These are phyloP conservation scores for Trogon surrucura DNA, from an alignment of 2,113 vertebrate genomes.

Conservation along the genomic window DNA sequence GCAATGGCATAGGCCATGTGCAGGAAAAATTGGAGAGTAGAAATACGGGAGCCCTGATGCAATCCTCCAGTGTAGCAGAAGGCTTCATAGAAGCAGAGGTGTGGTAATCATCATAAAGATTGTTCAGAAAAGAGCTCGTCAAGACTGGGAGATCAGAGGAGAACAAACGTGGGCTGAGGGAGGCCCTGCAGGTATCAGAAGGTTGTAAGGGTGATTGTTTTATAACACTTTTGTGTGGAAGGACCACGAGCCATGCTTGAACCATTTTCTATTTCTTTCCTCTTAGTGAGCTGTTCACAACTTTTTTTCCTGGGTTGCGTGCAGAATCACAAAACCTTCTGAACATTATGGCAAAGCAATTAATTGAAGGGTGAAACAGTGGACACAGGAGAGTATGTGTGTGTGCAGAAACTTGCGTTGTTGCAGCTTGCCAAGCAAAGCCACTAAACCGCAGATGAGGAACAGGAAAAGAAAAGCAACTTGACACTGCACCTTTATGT, in stretches of 20 bases:
- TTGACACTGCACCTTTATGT: not conserved
- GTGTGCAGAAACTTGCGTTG: not conserved
- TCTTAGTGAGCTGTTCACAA: not conserved
- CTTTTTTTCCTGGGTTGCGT: not conserved
- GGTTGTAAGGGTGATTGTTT: not conserved
- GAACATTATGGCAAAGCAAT: not conserved
- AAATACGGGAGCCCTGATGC: not conserved
- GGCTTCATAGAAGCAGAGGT: not conserved
- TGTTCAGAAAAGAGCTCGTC: not conserved
- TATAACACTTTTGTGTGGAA: not conserved
- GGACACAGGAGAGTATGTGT: not conserved
- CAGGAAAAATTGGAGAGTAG: not conserved
- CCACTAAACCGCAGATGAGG: not conserved
- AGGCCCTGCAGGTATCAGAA: not conserved
- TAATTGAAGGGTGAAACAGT: not conserved
- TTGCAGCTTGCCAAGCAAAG: not conserved
- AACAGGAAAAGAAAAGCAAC: not conserved
- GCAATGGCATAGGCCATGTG: not conserved
- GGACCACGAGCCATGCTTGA: not conserved
- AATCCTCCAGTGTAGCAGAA: not conserved
- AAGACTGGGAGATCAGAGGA: not conserved
- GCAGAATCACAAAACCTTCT: not conserved
- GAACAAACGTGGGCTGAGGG: not conserved
- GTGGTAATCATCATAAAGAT: not conserved
- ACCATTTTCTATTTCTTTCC: not conserved